Base-by-base conservation (phyloP, 2,797 vertebrate species). In the Coregonus ussuriensis region DNA sequence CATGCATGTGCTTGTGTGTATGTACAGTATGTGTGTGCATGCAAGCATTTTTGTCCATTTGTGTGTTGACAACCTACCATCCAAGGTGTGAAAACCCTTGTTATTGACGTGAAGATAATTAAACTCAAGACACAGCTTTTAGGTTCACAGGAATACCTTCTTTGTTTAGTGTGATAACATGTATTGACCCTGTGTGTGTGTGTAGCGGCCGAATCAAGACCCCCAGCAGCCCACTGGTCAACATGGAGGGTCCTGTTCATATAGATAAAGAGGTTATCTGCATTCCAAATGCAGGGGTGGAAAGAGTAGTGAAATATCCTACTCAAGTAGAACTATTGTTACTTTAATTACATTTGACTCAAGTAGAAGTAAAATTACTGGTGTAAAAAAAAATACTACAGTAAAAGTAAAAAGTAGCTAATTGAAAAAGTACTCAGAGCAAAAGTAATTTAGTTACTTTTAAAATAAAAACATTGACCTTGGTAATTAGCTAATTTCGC, bases 191-290 rank as follows among this genome's bases (percentile, higher is more conserved):
- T 53, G 18, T 31, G 9, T 53, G 72, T 69, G 53, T 66, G 29
- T 74, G 66, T 72, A 21, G 67, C 74, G 75, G 62, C 69, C 81
- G 81, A 87, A 81, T 82, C 68, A 71, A 82, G 74, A 59, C 11
- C 81, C 72, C 83, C 66, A 71, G 78, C 63, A 37, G 71, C 72
- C 52, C 47, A 13, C 9, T 71, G 74, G 77, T 86, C 78, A 87
- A 76, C 75, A 83, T 25, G 51, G 41, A 85, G 74, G 63, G 37
- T 80, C 74, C 82, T 92, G 91, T 88, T 90, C 59, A 31, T 75
- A 21, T 52, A 93, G 89, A 93, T 93, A 92, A 91, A 85, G 21
- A 31, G 13, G 67, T 78, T 79, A 77, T 85, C 92, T 93, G 89
- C 85, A 88, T 87, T 18, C 16, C 18, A 59, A 47, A 47, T 47